A percentile compares a stretch with the other conserved stretches of the same genome.
phyloP scores from a whole-genome alignment of 2,888 invertebrate species.

The Scaptomyza flava region DNA sequence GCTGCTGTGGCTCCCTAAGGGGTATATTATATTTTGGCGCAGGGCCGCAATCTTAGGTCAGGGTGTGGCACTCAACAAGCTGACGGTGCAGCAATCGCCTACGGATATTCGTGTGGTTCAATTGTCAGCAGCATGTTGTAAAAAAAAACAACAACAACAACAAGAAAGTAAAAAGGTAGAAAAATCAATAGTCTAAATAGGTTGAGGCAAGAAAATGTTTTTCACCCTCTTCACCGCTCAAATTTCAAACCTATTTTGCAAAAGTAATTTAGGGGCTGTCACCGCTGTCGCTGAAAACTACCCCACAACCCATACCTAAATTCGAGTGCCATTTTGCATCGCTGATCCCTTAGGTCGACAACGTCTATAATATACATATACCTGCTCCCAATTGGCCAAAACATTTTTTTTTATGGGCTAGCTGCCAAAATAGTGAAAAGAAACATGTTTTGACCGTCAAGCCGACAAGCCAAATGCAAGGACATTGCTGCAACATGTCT shows the following conservation, averaged over 20 bases:
- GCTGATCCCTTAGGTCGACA: slow-evolving; percentile 24
- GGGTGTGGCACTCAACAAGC: slow-evolving; percentile 61
- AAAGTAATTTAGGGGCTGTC: slow-evolving; percentile 66
- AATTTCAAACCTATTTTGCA: slow-evolving; percentile 64
- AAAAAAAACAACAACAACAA: neutral
- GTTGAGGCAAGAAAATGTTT: slow-evolving; percentile 50
- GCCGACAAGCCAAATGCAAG: slow-evolving; percentile 33
- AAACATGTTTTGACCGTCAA: slow-evolving; percentile 37
- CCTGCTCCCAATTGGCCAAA: slow-evolving; percentile 21
- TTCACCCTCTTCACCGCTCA: neutral
- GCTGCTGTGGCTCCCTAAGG: neutral
- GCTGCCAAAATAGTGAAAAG: slow-evolving; percentile 57
- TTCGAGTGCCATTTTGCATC: too few relatives aligned
- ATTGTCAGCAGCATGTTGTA: slow-evolving; percentile 7
- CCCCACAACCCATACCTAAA: slow-evolving; percentile 2
- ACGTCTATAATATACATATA: neutral
- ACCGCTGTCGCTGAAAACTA: slow-evolving; percentile 38
- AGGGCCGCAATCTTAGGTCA: slow-evolving; percentile 8
- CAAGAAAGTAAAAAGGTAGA: neutral
- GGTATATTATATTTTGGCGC: neutral
- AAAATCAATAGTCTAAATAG: slow-evolving; percentile 50
- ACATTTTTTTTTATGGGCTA: slow-evolving; percentile 48
- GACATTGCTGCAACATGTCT: slow-evolving; percentile 50
- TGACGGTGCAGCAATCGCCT: slow-evolving; percentile 4
- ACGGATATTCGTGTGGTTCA: neutral